Evolutionary conservation across 2,888 invertebrate genomes (phyloP), one percentile per base, ranked within the genome.

Genomic region (Lasioglossum calceatum): DNA sequence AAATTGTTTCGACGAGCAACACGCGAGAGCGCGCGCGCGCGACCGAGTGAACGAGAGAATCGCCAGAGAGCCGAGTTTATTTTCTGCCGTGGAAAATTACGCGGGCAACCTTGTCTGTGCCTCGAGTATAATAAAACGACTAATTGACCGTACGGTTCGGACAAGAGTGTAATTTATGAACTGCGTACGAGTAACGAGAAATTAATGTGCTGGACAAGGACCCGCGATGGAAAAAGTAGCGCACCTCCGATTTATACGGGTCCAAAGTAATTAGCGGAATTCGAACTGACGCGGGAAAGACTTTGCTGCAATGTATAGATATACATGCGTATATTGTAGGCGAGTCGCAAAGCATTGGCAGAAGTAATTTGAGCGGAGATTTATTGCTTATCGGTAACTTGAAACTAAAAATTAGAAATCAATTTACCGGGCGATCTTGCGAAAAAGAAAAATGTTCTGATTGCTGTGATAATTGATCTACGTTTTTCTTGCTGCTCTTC

Each of bases 1-100:
- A 64, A 77, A 64, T 77, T 64, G 67, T 67, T 67, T 67, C 67
- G 36, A 67, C 32, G 67, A 67, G 67, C 19, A 67, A 67, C 67
- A 67, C 32, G 64, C 64, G 64, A 2, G 27, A 4, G 47, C 19
- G 47, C 47, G 50, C 16, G 47, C 64, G 64, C 32, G 32, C 64
- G 64, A 4, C 14, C 67, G 19, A 16, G 32, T 2, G 64, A 27
- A 4, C 64, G 64, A n/a, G 61, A 27, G 61, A 23, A 23, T 54
- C 27, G 61, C 61, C 23, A 12, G 61, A n/a, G 64, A n/a, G 64
- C 64, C 32, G 67, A 61, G 61, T 67, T 67, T 67, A 67, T 67
- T 67, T 67, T 67, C 67, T 67, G 67, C 32, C 67, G 67, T 16
- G 67, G 67, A 36, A 67, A 67, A 67, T 67, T 67, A 67, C 36